Percentiles rank a stretch among this genome's conserved stretches.
Conservation (phyloP, 23 tunicate species). For the Pegea sp. region DNA sequence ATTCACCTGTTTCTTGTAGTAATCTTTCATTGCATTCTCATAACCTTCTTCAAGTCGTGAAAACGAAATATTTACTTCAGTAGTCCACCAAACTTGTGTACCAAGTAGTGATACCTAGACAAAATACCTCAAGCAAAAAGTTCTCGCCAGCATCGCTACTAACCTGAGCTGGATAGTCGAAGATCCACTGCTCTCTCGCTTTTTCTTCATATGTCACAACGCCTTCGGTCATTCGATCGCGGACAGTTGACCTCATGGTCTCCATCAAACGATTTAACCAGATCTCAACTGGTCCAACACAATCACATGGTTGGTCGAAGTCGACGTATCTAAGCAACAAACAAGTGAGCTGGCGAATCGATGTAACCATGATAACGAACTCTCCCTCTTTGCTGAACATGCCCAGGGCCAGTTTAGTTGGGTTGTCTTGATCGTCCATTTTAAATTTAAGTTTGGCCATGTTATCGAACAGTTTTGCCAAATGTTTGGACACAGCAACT, state of each 20-base stretch:
- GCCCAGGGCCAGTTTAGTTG: slow-evolving; percentile 82
- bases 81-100: slow-evolving; percentile 99
- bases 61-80: slow-evolving; percentile 88
- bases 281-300: slow-evolving; percentile 76
- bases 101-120: slow-evolving; percentile 70
- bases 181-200: slow-evolving; percentile 94
- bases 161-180: slow-evolving; percentile 98
- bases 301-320: slow-evolving; percentile 61
- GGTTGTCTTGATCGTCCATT: slow-evolving; percentile 49
- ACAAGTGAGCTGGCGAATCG: slow-evolving; percentile 9
- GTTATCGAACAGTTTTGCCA: slow-evolving; percentile 86
- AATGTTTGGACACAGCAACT: slow-evolving; percentile 80
- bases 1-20: slow-evolving; percentile 82
- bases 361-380: slow-evolving; percentile 59
- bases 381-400: slow-evolving; percentile 94
- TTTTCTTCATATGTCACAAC: slow-evolving; percentile 93
- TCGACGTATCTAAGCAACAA: slow-evolving; percentile 40
- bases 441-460: slow-evolving; percentile 73
- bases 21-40: slow-evolving; percentile 92
- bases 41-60: slow-evolving; percentile 89
- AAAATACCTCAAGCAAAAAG: no score
- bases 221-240: slow-evolving; percentile 88
- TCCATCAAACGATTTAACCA: slow-evolving; percentile 84
- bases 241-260: slow-evolving; percentile 76
- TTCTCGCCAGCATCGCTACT: no score